Evolutionary conservation across 1,140 invertebrate genomes (phyloP), one percentile per base, ranked within the genome.

Genomic region (Solenopsis invicta): DNA sequence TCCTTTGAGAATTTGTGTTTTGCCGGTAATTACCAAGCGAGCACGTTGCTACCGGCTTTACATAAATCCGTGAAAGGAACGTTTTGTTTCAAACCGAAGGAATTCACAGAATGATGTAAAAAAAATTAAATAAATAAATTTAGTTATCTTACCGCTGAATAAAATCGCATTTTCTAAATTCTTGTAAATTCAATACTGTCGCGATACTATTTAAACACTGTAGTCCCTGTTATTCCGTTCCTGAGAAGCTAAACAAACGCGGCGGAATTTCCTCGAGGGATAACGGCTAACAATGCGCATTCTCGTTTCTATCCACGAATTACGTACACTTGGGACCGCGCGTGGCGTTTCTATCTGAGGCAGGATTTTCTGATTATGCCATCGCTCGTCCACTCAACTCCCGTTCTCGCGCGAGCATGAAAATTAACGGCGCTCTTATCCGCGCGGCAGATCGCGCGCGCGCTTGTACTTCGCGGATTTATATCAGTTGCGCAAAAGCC

Each of bases 341-440:
- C 21, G 41, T 24, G 41, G 56, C 24, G 24, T 78, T 76, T 48
- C 10, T 45, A 77, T 64, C 75, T 41, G 56, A n/a, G 45, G 18
- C 45, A 64, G 76, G 61, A 78, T 34, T 78, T 78, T 78, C 76
- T 78, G 76, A 78, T 78, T 78, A 78, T 77, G 59, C 59, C 59
- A 48, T 78, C 74, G 74, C 21, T 76, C 59, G 59, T 24, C 66
- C 66, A 37, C 66, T 71, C 37, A 4, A 41, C 48, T 54, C 34
- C 50, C 48, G 48, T 69, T 81, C 61, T 78, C 76, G 64, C 64
- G 66, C 66, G 66, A 56, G 77, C 34, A 41, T 10, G 59, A 64
- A 62, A 61, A 82, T 87, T 81, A 84, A 82, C 78, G 62, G 41
- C 69, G 52, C 62, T 87, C 67, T 50, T 84, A 80, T 87, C 69